phyloP scores from a whole-genome alignment of 2,888 invertebrate genomes.

The Epistrophella euchroma region DNA sequence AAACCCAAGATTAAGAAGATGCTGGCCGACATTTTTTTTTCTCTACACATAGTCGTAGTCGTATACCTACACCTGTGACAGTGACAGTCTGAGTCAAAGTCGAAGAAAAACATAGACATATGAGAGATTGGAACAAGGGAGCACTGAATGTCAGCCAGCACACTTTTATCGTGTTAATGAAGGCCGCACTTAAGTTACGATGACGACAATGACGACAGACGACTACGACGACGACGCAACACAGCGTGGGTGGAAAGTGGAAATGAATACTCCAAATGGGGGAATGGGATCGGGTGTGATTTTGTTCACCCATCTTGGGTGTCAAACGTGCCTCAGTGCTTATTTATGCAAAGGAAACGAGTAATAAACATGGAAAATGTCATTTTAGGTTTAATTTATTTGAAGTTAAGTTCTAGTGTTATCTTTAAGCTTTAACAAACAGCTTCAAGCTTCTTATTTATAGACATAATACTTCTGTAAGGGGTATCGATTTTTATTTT shows the following conservation, averaged over 20 bases:
- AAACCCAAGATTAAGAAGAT: constrained; percentile 45
- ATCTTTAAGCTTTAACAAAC: not conserved
- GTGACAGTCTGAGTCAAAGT: constrained; percentile 11
- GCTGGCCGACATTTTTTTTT: constrained; percentile 5
- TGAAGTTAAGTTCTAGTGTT: not conserved
- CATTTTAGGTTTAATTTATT: constrained; percentile 20
- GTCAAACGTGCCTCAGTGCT: constrained; percentile 48
- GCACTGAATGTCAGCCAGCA: constrained; percentile 43
- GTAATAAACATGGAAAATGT: constrained; percentile 22
- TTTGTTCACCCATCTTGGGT: constrained; percentile 39
- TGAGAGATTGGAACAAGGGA: constrained; percentile 24
- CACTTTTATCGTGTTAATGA: constrained; percentile 46
- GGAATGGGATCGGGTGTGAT: constrained; percentile 7
- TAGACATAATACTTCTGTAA: not conserved
- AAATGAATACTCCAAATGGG: constrained; percentile 40
- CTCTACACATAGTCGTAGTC: not conserved
- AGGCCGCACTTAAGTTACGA: constrained; percentile 44
- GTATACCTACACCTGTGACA: constrained; percentile 65
- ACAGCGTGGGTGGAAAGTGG: constrained; percentile 39
- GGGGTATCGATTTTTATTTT: constrained; percentile 4
- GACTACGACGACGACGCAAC: constrained; percentile 14
- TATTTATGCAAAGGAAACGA: constrained; percentile 41
- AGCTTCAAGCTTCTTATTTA: not conserved
- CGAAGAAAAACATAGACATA: not conserved
- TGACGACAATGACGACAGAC: constrained; percentile 18